Base-by-base conservation (phyloP, 2,113 vertebrate genomes). In the Phylloscopus trochilus region DNA sequence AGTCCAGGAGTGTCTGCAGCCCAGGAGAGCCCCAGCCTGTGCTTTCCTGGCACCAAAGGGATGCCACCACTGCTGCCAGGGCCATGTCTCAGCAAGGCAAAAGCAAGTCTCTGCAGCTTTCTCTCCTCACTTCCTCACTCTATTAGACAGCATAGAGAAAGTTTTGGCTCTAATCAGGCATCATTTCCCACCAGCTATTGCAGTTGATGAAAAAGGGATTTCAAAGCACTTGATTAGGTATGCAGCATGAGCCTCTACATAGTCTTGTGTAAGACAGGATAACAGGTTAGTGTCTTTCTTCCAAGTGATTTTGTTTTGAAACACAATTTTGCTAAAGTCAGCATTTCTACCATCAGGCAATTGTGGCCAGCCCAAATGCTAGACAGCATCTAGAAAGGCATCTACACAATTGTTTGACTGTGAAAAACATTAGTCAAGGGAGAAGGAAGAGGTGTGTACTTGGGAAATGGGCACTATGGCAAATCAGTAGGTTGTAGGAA, bases 41-140 rank as follows among this genome's bases (percentile, higher is more conserved):
- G 0, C 41, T 59, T 24, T 15, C 26, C 33, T 3, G 1, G 31
- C 15, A 6, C 27, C 20, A 9, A 15, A 3, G 23, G 15, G 20
- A 26, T 72, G 27, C 9, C 41, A 77, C 27, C 15, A 15, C 53
- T 62, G 9, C 60, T 66, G 49, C 33, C 39, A 64, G 28, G 56
- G 43, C 31, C 5, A 0, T 39, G 37, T 5, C 19, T 55, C 55
- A 46, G 70, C 49, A 75, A 85, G 49, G 35, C 8, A 35, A 51
- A 53, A 91, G 8, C 13, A 75, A 37, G 23, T 19, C 30, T 83
- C 75, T 66, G 26, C 35, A 37, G 37, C 20, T 75, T 79, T 90
- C 33, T 87, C 16, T 39, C 49, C 27, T 81, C 59, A 55, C 37
- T 51, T 76, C 22, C 22, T 44, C 28, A 8, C n/a, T 67, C 37